These are phyloP conservation scores for Chionoecetes opilio DNA, from an alignment of 1,140 invertebrate genomes.

Conservation along the genomic window DNA sequence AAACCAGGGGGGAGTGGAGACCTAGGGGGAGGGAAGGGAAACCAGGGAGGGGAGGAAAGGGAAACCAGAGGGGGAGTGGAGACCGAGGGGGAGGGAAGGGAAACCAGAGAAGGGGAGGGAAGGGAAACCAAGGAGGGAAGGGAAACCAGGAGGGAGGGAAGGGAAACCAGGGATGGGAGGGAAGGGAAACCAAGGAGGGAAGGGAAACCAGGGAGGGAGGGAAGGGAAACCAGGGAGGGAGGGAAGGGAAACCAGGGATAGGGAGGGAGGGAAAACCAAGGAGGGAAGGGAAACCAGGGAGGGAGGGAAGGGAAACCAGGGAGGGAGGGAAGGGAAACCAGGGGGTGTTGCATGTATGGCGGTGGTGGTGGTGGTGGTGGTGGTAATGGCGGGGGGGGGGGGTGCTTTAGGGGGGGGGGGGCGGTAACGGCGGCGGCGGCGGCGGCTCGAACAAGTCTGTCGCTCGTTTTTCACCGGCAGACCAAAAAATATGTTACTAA, in stretches of 20 bases:
- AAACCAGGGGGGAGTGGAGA: too few species aligned
- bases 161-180: neutral
- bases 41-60: too few species aligned
- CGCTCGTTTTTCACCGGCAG: conserved; percentile 15
- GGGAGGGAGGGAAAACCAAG: too few species aligned
- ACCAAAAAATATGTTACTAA: conserved; percentile 22
- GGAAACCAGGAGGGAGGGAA: neutral
- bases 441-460: neutral
- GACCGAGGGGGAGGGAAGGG: too few species aligned
- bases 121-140: neutral
- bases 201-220: neutral
- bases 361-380: neutral
- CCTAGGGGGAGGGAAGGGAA: too few species aligned
- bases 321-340: neutral
- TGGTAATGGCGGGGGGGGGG: neutral
- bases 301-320: neutral
- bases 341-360: neutral
- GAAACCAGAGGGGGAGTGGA: neutral
- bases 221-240: neutral
- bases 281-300: too few species aligned
- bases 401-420: too few species aligned
- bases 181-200: neutral
- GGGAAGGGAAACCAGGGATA: too few species aligned
- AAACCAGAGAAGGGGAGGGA: neutral
- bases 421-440: neutral